Evolutionary conservation across 2,797 vertebrate genomes (phyloP), one percentile per base, ranked within the genome.

Genomic region (Philypnodon macrostomus): DNA sequence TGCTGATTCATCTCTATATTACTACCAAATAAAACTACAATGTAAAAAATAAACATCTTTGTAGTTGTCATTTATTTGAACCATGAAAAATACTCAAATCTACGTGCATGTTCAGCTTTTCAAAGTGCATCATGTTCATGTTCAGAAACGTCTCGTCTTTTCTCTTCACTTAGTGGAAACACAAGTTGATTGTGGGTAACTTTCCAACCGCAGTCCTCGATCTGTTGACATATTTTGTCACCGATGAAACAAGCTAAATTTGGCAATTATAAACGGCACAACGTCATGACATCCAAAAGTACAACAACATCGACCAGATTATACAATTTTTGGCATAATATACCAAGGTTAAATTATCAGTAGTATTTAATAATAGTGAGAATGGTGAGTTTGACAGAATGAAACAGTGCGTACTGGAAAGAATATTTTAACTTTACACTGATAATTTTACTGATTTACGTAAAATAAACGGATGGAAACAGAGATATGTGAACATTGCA

Each of bases 21-120:
- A 79, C 68, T 70, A 84, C 79, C 74, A 51, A 89, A 89, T 89
- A 89, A 90, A 90, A n/a, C n/a, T n/a, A n/a, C n/a, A n/a, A 72
- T 68, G 69, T 68, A 50, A 73, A 17, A n/a, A 50, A 38, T 18
- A 1, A 7, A 37, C 19, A 23, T 34, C 31, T 11, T 40, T 14
- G 18, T 47, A 18, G 3, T 23, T 21, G 10, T 1, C 10, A 2
- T 33, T 32, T 30, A 12, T 46, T 9, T 7, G 13, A 46, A 18
- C n/a, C 10, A 7, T 32, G 2, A 32, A 32, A 6, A 27, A 27
- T 27, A 27, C 26, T 9, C 26, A 27, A 6, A n/a, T n/a, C 4
- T 6, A 27, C 2, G 26, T 9, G 8, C 26, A 27, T 6, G 21
- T 23, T 6, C 21, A 23, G 21, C 3, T 23, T 27, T 2, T 27